Conservation (phyloP, 2,888 invertebrate species). For the Entomobrya multifasciata region DNA sequence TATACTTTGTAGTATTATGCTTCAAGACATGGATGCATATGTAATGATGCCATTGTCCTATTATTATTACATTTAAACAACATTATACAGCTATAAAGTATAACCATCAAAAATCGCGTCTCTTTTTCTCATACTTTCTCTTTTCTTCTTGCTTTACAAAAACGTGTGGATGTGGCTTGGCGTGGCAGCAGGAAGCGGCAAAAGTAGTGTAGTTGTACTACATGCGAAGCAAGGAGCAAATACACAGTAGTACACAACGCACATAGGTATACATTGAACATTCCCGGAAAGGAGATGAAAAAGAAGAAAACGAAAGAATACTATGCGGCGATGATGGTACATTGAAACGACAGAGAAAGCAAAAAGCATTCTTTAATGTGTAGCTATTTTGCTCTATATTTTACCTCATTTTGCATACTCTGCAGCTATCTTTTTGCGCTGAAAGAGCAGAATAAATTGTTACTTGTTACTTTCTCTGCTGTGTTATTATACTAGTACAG, state of each 20-base stretch:
- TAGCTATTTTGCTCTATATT: slow-evolving; percentile 48
- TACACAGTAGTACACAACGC: neutral
- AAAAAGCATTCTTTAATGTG: slow-evolving; percentile 47
- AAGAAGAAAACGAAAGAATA: neutral
- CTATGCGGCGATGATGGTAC: neutral
- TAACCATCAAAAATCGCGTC: slow-evolving; percentile 32
- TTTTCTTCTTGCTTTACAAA: neutral
- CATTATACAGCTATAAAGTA: slow-evolving; percentile 22
- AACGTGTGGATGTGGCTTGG: neutral
- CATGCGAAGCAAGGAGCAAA: neutral
- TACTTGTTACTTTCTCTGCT: neutral
- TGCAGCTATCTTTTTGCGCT: slow-evolving; percentile 10
- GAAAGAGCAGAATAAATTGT: neutral
- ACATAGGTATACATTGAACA: too few species aligned
- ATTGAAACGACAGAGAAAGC: slow-evolving; percentile 15
- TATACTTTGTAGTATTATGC: slow-evolving; percentile 6
- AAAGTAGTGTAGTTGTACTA: neutral
- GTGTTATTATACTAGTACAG: neutral
- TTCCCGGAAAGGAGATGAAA: slow-evolving; percentile 11
- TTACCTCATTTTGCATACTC: slow-evolving; percentile 58
- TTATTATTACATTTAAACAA: slow-evolving; percentile 53
- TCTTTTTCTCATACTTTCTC: slow-evolving; percentile 24
- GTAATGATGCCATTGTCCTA: slow-evolving; percentile 60
- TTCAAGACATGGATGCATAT: slow-evolving; percentile 40
- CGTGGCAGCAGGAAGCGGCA: neutral